Base-by-base conservation (phyloP, 2,113 vertebrate species). In the Centropus unirufus region DNA sequence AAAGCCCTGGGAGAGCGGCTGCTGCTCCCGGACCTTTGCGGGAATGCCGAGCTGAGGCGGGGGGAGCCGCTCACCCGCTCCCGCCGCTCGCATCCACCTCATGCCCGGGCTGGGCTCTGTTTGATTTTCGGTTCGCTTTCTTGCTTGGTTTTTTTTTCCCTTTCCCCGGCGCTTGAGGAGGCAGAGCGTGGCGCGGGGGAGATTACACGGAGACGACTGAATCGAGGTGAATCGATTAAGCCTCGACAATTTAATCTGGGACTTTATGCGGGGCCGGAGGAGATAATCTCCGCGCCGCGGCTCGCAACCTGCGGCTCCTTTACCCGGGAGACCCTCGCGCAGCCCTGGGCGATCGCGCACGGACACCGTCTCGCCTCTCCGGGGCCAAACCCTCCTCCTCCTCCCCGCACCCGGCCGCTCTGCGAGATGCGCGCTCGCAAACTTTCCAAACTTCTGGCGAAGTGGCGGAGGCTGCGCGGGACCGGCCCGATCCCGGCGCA, bases 391-490 rank as follows among this genome's bases (percentile, higher is more conserved):
- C 58, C 2, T 59, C 30, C 58, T 69, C 29, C 11, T 69, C 29
- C 39, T 44, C 14, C 26, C 68, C 49, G 77, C 82, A 59, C 34
- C n/a, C 81, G 9, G 32, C 49, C 59, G 52, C 46, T 46, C 51
- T 5, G 51, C 47, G 21, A n/a, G 92, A 83, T 93, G 94, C 81
- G 92, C 81, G 36, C 87, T 77, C 73, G 40, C 81, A 93, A 95
- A 95, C 90, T 95, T 92, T 83, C 49, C 77, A 79, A 94, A 95
- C 73, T 93, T 81, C 69, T 67, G 34, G 57, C 59, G 75, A 94
- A 94, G 87, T 91, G 59, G 32, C 26, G 40, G 54, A 20, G 64
- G 76, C 8, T 57, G 46, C 47, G 44, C 40, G 70, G 62, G 23
- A 32, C 21, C 26, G 66, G 27, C 34, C 34, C 20, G 64, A 63